A percentile compares a stretch with the other conserved stretches of the same genome.
phyloP scores from a whole-genome alignment of 2,113 vertebrate genomes.

The Microcebus ravelobensis region DNA sequence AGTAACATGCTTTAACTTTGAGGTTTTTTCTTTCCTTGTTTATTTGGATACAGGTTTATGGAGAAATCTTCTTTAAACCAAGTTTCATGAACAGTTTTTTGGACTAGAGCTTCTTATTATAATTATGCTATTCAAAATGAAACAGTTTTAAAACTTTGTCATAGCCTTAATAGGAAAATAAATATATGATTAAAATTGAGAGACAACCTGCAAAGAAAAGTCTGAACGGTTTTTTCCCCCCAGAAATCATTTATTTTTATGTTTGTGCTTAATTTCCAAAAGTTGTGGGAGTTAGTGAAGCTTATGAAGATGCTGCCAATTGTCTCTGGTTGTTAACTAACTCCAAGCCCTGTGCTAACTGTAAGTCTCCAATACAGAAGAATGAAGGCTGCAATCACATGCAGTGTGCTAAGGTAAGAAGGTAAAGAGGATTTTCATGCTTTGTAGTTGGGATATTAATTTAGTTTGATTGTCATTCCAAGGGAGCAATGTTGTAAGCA shows the following conservation, averaged over 20 bases:
- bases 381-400: constrained; percentile 99
- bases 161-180: constrained; percentile 23
- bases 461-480: constrained; percentile 22
- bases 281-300: constrained; percentile 98
- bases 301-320: constrained; percentile 98
- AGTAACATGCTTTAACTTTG: not conserved
- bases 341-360: constrained; percentile 97
- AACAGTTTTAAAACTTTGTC: constrained; percentile 8
- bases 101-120: not conserved
- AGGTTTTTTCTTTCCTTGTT: not conserved
- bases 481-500: not conserved
- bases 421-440: not conserved
- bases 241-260: constrained; percentile 63
- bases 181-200: constrained; percentile 26
- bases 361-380: constrained; percentile 99
- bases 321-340: constrained; percentile 98
- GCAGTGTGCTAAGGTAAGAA: constrained; percentile 98
- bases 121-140: constrained; percentile 41
- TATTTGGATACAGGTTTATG: constrained; percentile 23
- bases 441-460: constrained; percentile 25
- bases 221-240: not conserved
- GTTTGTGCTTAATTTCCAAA: constrained; percentile 67
- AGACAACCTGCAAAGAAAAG: not conserved
- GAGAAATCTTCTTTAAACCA: constrained; percentile 28
- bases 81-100: constrained; percentile 3